Evolutionary conservation across 2,113 vertebrate genomes (phyloP), one percentile per base, ranked within the genome.

Genomic region (Gasterosteus aculeatus): DNA sequence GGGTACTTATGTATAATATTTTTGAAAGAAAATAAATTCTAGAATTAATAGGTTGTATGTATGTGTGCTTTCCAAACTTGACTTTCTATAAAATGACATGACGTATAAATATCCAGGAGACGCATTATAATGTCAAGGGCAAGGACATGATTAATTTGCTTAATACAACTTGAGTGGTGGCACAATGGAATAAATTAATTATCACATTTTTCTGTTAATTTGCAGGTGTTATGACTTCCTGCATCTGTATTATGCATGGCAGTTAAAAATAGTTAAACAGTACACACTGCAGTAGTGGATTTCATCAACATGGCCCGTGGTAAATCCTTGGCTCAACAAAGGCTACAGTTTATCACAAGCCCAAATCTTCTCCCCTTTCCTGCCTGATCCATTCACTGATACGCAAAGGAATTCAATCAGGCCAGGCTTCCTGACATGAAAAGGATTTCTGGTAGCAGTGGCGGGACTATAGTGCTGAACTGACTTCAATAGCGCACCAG

Each of bases 381-480:
- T 85, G 65, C 90, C 86, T 93, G 92, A 95, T 94, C 94, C 90
- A 91, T 91, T 89, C 89, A 72, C 90, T 91, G 92, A 94, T 93
- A 94, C 85, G 87, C 86, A 88, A 92, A 93, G 90, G 86, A 94
- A 94, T 94, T 93, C 90, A 93, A 94, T 93, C 92, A 93, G 84
- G 87, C 92, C 91, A 54, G 87, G 88, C 90, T 89, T 90, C 85
- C 87, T 77, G 84, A 92, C 92, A 93, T 90, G 85, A 93, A 93
- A 92, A 86, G 88, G 85, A 92, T 92, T 92, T 90, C 87, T 77
- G 77, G 81, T 90, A 74, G 85, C 86, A 68, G 73, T 49, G 61
- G 78, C 41, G 15, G 57, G 69, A 85, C 88, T 82, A 57, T 69
- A 84, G 70, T 80, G 61, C 89, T 90, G 84, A 90, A 90, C 81